Evolutionary conservation across 2,888 invertebrate genomes (phyloP).

Genomic region (Melipona beecheii): DNA sequence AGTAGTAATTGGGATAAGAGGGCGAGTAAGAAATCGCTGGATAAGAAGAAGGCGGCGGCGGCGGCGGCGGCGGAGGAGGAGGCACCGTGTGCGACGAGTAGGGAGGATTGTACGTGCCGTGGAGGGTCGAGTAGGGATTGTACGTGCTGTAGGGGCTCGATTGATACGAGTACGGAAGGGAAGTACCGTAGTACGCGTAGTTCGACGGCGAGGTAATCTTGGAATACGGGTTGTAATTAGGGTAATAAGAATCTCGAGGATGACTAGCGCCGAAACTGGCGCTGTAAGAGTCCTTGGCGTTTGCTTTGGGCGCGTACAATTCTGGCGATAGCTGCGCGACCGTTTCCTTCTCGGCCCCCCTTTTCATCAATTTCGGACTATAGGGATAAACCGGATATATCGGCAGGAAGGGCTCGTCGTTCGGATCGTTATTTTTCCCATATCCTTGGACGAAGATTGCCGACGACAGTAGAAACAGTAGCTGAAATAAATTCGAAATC

Average conservation of each 20-base stretch:
- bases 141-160: slow-evolving; percentile 41
- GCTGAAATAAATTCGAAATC: slow-evolving; percentile 72
- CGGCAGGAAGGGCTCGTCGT: slow-evolving; percentile 81
- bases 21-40: slow-evolving; percentile 38
- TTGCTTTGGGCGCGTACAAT: slow-evolving; percentile 77
- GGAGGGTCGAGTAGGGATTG: slow-evolving; percentile 50
- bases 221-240: slow-evolving; percentile 72
- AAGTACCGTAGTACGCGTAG: slow-evolving; percentile 52
- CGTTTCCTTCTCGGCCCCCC: slow-evolving; percentile 75
- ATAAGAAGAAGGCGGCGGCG: slow-evolving; percentile 41
- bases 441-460: slow-evolving; percentile 73
- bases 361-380: slow-evolving; percentile 80
- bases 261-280: slow-evolving; percentile 70
- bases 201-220: slow-evolving; percentile 57
- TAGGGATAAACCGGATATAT: slow-evolving; percentile 80
- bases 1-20: slow-evolving; percentile 77
- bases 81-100: slow-evolving; percentile 57
- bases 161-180: slow-evolving; percentile 47
- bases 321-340: slow-evolving; percentile 74
- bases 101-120: slow-evolving; percentile 49
- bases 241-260: slow-evolving; percentile 74
- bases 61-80: slow-evolving; percentile 29
- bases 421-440: slow-evolving; percentile 72
- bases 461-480: slow-evolving; percentile 75
- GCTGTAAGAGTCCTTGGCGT: slow-evolving; percentile 77